Evolutionary conservation across 2,888 invertebrate species (phyloP).

Genomic region (Plebejus anna): DNA sequence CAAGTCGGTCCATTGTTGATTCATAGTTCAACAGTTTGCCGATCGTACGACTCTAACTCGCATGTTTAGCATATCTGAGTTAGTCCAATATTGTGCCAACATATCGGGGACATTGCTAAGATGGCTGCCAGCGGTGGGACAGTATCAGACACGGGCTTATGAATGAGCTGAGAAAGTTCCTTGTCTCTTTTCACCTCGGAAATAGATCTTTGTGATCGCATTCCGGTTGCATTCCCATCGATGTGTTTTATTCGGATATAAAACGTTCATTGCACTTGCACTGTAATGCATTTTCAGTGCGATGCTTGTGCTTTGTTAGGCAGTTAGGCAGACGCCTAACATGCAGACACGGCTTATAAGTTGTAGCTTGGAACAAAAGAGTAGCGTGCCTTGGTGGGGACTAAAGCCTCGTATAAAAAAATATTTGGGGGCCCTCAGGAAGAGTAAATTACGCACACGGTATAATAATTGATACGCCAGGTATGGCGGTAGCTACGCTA

Average conservation of each 20-base stretch:
- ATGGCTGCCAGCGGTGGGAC: neutral
- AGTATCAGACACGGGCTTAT: neutral
- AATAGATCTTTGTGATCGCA: conserved; percentile 1
- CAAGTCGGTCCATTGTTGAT: neutral
- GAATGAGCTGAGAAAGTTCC: neutral
- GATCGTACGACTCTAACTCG: neutral
- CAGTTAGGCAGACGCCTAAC: too few species aligned
- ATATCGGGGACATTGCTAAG: neutral
- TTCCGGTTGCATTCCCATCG: neutral
- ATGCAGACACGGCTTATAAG: too few species aligned
- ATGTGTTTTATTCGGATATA: neutral
- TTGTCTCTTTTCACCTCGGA: neutral
- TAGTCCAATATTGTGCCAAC: neutral
- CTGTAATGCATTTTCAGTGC: too few species aligned
- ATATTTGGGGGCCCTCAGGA: too few species aligned
- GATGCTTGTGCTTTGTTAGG: too few species aligned
- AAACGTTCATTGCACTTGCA: neutral
- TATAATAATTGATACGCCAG: too few species aligned
- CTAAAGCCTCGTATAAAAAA: too few species aligned
- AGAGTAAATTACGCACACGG: too few species aligned
- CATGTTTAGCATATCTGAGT: conserved; percentile 6
- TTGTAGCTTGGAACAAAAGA: too few species aligned
- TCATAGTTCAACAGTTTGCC: neutral
- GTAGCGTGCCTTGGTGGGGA: too few species aligned
- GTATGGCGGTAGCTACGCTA: too few species aligned